phyloP scores from a whole-genome alignment of 2,113 vertebrate species.

The Ancistrus triradiatus region DNA sequence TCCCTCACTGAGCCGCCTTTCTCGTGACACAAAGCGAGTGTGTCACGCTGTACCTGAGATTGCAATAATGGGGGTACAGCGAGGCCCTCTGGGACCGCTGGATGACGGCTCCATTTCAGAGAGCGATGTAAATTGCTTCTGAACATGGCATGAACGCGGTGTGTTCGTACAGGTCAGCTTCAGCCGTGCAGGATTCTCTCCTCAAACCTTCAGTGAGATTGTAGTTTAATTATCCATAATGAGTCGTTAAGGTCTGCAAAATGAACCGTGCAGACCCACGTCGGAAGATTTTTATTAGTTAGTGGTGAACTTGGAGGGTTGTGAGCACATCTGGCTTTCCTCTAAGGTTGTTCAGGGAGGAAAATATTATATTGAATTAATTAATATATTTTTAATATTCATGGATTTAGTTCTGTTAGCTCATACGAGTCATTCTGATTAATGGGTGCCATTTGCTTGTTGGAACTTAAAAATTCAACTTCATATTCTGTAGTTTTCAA shows the following conservation, averaged over 20 bases:
- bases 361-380: no score
- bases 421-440: no score
- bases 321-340: no score
- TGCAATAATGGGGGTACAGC: conserved; percentile 37
- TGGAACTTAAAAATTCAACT: no score
- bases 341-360: no score
- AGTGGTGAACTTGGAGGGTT: no score
- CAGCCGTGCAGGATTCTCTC: conserved; percentile 30
- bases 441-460: no score
- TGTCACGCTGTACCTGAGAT: conserved; percentile 14
- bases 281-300: no score
- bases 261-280: no score
- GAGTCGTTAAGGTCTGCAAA: not conserved
- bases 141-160: conserved; percentile 4
- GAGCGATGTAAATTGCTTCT: conserved; percentile 39
- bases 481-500: no score
- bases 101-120: conserved; percentile 45
- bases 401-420: no score
- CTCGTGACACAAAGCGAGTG: conserved; percentile 18
- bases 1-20: not conserved
- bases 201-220: conserved; percentile 42
- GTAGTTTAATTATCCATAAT: conserved; percentile 54
- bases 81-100: conserved; percentile 14
- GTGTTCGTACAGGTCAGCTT: conserved; percentile 38
- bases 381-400: no score